phyloP scores from a whole-genome alignment of 2,113 vertebrate genomes.

The Shinisaurus crocodilurus region DNA sequence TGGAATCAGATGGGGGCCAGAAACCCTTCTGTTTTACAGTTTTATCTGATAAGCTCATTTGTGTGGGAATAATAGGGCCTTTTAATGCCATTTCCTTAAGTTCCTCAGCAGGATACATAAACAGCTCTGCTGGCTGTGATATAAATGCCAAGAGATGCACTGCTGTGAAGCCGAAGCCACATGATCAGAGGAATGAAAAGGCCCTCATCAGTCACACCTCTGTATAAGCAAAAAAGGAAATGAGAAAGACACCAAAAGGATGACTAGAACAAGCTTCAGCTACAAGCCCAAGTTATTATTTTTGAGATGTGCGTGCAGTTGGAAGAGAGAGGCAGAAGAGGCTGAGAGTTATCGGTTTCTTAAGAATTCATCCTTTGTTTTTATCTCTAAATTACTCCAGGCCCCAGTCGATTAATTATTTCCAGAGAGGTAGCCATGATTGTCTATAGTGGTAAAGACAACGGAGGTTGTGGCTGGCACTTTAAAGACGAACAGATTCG shows the following conservation, averaged over 20 bases:
- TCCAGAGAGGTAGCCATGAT: background rate
- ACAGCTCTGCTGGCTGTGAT: background rate
- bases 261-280: background rate
- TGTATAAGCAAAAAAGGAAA: background rate
- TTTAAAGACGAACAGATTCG: background rate
- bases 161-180: slow-evolving; percentile 19
- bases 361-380: background rate
- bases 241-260: background rate
- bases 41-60: slow-evolving; percentile 2
- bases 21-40: slow-evolving; percentile 33
- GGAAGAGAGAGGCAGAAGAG: background rate
- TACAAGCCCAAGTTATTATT: background rate
- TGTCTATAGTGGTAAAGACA: background rate
- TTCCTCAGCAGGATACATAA: slow-evolving; percentile 25
- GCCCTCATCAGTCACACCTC: background rate
- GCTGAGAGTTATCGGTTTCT: background rate
- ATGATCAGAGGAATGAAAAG: background rate
- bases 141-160: background rate
- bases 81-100: slow-evolving; percentile 54
- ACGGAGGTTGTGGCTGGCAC: background rate
- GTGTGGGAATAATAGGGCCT: background rate
- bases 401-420: background rate
- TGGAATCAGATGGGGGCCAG: slow-evolving; percentile 35
- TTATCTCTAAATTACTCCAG: background rate
- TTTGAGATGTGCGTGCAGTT: background rate